Percentiles rank a stretch among this genome's conserved stretches.
Evolutionary conservation across 2,888 invertebrate genomes (phyloP).

Genomic region (Drosophila flavopinicola): DNA sequence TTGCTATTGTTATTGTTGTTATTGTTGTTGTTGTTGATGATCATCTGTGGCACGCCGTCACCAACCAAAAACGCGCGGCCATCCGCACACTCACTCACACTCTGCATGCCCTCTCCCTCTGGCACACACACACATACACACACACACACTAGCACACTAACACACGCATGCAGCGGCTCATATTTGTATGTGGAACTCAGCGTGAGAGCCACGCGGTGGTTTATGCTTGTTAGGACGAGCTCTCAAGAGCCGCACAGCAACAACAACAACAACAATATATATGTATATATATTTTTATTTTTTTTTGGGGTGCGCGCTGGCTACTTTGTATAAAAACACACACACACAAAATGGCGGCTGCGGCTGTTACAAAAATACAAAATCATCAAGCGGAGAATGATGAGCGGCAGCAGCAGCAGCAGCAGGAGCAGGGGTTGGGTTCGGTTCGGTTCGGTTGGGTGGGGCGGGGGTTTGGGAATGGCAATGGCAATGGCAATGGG

Average conservation of each 20-base stretch:
- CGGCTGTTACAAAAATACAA: constrained; percentile 61
- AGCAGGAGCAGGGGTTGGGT: neutral
- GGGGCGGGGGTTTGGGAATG: neutral
- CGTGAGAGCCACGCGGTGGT: constrained; percentile 63
- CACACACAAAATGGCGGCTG: constrained; percentile 50
- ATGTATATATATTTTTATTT: too few relatives aligned
- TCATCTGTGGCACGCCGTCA: constrained; percentile 75
- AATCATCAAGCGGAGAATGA: constrained; percentile 51
- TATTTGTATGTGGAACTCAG: constrained; percentile 39
- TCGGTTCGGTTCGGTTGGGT: neutral
- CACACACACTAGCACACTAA: too few relatives aligned
- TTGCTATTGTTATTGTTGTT: too few relatives aligned
- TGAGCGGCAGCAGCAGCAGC: constrained; percentile 33
- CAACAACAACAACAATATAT: constrained; percentile 35
- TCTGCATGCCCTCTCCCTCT: constrained; percentile 16
- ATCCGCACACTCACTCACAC: constrained; percentile 63
- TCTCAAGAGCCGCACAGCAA: constrained; percentile 48
- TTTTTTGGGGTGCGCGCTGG: constrained; percentile 53
- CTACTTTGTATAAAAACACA: constrained; percentile 54
- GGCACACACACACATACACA: constrained; percentile 2
- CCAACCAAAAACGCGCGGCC: constrained; percentile 77
- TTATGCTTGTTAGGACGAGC: constrained; percentile 66
- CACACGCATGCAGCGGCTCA: constrained; percentile 1
- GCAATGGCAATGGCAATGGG: neutral
- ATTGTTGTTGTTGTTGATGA: constrained; percentile 56